These are phyloP conservation scores for Orthosia incerta DNA, from an alignment of 2,888 invertebrate genomes.

Conservation along the genomic window DNA sequence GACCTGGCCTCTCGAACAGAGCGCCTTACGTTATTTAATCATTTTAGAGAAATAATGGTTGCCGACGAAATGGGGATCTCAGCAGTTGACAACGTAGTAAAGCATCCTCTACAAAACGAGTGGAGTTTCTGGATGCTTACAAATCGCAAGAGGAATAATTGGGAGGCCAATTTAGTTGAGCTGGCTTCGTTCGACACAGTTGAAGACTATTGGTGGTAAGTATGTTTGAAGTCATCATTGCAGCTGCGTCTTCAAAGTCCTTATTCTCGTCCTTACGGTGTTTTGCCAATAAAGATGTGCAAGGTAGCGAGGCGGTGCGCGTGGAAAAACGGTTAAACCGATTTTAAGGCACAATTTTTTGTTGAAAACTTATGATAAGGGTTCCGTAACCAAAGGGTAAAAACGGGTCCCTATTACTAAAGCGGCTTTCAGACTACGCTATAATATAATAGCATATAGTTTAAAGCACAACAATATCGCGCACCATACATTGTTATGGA, in stretches of 20 bases:
- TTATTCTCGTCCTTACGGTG: background rate
- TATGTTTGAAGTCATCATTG: background rate
- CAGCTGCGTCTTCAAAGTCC: no score
- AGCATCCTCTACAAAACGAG: constrained; percentile 97
- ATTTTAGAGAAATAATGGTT: constrained; percentile 1
- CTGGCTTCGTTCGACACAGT: constrained; percentile 97
- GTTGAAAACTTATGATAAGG: no score
- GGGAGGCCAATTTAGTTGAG: constrained; percentile 97
- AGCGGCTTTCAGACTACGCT: no score
- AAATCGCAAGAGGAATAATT: constrained; percentile 94
- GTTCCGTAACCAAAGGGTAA: no score
- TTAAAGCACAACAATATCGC: no score
- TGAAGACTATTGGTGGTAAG: constrained; percentile 99
- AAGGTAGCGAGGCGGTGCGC: background rate
- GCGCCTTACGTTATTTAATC: background rate
- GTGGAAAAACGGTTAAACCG: background rate
- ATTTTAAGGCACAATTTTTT: no score
- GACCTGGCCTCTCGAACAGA: background rate
- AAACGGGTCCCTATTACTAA: no score
- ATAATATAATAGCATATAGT: no score
- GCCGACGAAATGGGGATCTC: constrained; percentile 19
- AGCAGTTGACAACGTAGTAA: constrained; percentile 77
- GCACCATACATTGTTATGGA: no score
- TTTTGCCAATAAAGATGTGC: background rate
- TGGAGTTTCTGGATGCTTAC: constrained; percentile 99